Base-by-base conservation (phyloP, 1,140 invertebrate species). In the Drosophila nebulosa region DNA sequence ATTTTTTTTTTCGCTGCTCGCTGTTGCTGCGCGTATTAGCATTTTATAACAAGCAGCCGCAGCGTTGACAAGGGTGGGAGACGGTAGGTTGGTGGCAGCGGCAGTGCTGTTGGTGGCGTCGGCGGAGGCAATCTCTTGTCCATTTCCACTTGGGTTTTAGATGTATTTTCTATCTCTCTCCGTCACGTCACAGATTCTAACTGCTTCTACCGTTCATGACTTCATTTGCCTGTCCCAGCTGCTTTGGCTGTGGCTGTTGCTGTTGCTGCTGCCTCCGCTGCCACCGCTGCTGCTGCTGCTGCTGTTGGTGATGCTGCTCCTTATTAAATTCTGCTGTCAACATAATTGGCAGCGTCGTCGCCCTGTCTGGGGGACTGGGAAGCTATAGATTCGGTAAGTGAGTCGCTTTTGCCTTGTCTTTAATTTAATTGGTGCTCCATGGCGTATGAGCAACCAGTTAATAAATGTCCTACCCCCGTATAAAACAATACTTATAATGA, bases 1-100 rank as follows among this genome's bases (percentile, higher is more conserved):
- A 76, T 88, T 86, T 88, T 76, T 67, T 30, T 10, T 55, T 66
- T 10, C 27, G n/a, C 55, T 64, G 27, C 42, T 68, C 18, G 52
- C 21, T 22, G 36, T 57, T 88, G 83, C 78, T 86, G 83, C 78
- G 78, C 83, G 83, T 86, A 86, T 86, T 88, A 88, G 83, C 83
- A 88, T 88, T 88, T 88, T 88, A 89, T 88, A 88, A 88, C 83
- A 88, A 88, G 83, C 78, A 76, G 83, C 78, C 61, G 60, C 73
- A 39, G 42, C 39, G 39, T 46, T 46, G 39, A 46, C 60, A 35
- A 14, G 52, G 18, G 42, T 55, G 18, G 30, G 30, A 32, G 24
- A 24, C 4, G 24, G 59, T n/a, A n/a, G 27, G 27, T 9, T 9
- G 39, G 60, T n/a, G 30, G 56, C 64, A 30, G 35, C 64, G 50